A percentile compares a stretch with the other conserved stretches of the same genome.
phyloP scores from a whole-genome alignment of 2,888 invertebrate genomes.

The Acleris cristana region DNA sequence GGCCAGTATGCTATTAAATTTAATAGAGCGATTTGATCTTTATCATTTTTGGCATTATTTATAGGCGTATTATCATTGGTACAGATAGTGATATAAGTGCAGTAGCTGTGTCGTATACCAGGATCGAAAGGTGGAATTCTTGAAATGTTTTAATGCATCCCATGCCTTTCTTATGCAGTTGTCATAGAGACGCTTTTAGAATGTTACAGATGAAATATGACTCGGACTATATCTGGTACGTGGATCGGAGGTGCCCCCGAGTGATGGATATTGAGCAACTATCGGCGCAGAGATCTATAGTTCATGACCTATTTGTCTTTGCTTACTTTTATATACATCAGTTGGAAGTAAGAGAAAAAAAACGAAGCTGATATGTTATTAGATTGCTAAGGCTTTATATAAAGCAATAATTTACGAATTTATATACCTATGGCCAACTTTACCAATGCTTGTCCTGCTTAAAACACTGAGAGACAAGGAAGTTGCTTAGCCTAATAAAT shows the following conservation, averaged over 20 bases:
- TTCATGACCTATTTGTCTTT: conserved; percentile 32
- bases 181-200: conserved; percentile 11
- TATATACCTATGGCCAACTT: too few relatives aligned
- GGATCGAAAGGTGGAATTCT: conserved; percentile 7
- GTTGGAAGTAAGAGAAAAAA: too few relatives aligned
- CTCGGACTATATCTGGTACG: conserved; percentile 38
- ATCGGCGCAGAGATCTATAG: conserved; percentile 34
- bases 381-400: too few relatives aligned
- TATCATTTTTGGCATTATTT: conserved; percentile 26
- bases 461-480: too few relatives aligned
- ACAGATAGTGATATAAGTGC: conserved; percentile 17
- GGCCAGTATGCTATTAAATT: conserved; percentile 23
- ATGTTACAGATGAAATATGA: background rate
- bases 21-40: conserved; percentile 31
- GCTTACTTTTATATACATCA: background rate
- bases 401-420: too few relatives aligned
- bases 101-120: conserved; percentile 14
- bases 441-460: too few relatives aligned
- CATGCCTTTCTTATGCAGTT: background rate
- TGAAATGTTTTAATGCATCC: background rate
- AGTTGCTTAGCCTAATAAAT: too few relatives aligned
- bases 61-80: conserved; percentile 14
- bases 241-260: conserved; percentile 44
- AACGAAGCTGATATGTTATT: too few relatives aligned
- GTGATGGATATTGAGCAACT: conserved; percentile 34